These are phyloP conservation scores for Eurypyga helias DNA, from an alignment of 2,113 vertebrate genomes.

Conservation along the genomic window DNA sequence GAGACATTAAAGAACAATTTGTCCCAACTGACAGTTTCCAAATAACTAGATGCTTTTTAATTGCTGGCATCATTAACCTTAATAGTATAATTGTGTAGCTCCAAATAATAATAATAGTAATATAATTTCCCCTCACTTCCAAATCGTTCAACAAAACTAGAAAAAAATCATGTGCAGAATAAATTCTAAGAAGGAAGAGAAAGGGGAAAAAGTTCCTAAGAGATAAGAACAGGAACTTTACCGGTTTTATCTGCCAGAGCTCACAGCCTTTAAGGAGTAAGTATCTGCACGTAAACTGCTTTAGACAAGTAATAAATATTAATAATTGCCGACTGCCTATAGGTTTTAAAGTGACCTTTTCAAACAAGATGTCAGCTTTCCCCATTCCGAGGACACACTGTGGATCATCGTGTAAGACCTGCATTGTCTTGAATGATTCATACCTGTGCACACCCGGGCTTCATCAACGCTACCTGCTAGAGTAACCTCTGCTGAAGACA, in stretches of 20 bases:
- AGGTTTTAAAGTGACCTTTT: slow-evolving; percentile 72
- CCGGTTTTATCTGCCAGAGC: slow-evolving; percentile 58
- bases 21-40: slow-evolving; percentile 77
- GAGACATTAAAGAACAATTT: slow-evolving; percentile 78
- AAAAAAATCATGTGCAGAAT: neutral
- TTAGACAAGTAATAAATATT: slow-evolving; percentile 74
- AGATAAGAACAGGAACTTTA: slow-evolving; percentile 59
- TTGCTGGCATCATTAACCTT: slow-evolving; percentile 85
- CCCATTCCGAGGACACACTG: neutral
- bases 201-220: neutral
- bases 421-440: slow-evolving; percentile 43
- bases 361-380: slow-evolving; percentile 68
- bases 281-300: slow-evolving; percentile 49
- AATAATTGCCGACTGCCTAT: slow-evolving; percentile 68
- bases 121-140: slow-evolving; percentile 56
- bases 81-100: slow-evolving; percentile 75
- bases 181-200: slow-evolving; percentile 3
- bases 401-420: slow-evolving; percentile 43
- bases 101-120: slow-evolving; percentile 63
- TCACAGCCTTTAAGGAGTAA: slow-evolving; percentile 61
- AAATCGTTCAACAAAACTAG: slow-evolving; percentile 38
- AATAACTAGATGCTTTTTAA: slow-evolving; percentile 84
- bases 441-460: slow-evolving; percentile 10
- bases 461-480: slow-evolving; percentile 29
- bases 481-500: slow-evolving; percentile 59